A percentile compares a stretch with the other conserved stretches of the same genome.
Conservation (phyloP, 1,140 invertebrate species). For the Drosophila athabasca region DNA sequence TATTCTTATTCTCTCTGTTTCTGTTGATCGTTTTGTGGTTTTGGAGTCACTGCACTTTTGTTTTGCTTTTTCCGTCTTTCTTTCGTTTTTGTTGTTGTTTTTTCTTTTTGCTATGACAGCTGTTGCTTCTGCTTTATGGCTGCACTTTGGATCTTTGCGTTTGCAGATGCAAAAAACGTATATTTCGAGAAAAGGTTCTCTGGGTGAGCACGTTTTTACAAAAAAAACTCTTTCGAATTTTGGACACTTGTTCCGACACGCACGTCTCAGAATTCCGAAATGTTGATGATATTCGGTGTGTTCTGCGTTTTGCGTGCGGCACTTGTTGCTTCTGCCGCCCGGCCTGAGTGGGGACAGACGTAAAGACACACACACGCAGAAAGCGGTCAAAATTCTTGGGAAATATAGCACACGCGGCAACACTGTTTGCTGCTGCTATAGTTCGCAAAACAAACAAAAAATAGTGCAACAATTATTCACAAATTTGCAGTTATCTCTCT, state of each 20-base stretch:
- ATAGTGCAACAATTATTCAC: neutral
- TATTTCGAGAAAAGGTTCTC: too few species aligned
- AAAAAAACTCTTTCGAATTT: neutral
- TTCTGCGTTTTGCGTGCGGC: conserved; percentile 10
- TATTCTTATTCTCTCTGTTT: conserved; percentile 26
- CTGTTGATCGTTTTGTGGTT: conserved; percentile 31
- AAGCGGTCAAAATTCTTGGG: neutral
- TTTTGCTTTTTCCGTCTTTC: conserved; percentile 33
- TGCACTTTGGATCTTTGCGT: too few species aligned
- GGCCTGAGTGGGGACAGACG: neutral
- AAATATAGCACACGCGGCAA: conserved; percentile 1
- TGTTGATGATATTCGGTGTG: too few species aligned
- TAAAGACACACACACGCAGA: too few species aligned
- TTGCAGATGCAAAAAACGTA: too few species aligned
- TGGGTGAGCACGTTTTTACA: neutral
- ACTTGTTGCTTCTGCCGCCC: conserved; percentile 6
- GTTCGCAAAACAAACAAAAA: neutral
- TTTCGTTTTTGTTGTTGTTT: conserved; percentile 11
- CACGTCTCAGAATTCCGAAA: conserved; percentile 1
- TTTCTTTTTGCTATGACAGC: conserved; percentile 44
- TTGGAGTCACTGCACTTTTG: conserved; percentile 66
- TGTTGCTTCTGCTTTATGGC: conserved; percentile 29
- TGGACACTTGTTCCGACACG: neutral
- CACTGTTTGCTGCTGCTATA: neutral
- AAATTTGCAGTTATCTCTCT: too few species aligned